Conservation (phyloP, 2,113 vertebrate genomes). For the Sinocyclocheilus grahami region DNA sequence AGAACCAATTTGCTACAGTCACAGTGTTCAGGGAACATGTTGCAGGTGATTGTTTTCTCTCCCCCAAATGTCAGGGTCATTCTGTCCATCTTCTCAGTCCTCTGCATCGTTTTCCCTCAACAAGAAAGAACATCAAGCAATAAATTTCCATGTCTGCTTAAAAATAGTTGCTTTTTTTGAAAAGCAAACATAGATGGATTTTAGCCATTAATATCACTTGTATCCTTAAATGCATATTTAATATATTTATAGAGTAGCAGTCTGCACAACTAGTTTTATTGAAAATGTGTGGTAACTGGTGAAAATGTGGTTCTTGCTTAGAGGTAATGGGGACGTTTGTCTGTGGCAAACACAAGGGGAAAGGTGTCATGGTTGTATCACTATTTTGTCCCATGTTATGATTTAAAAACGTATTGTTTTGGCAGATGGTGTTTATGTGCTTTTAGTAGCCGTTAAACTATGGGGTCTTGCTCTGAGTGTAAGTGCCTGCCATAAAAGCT, state of each 20-base stretch:
- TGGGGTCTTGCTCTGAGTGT: conserved; percentile 51
- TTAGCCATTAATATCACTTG: conserved; percentile 58
- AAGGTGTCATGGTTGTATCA: conserved; percentile 36
- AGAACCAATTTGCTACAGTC: conserved; percentile 80
- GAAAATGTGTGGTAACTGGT: conserved; percentile 49
- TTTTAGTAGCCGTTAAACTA: conserved; percentile 51
- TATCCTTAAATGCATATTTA: conserved; percentile 66
- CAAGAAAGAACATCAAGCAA: conserved; percentile 52
- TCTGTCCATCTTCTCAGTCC: conserved; percentile 36
- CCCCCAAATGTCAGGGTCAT: conserved; percentile 36
- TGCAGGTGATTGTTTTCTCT: conserved; percentile 8
- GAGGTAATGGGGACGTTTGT: conserved; percentile 48
- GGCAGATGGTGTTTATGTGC: conserved; percentile 59
- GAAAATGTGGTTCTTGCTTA: conserved; percentile 51
- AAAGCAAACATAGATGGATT: conserved; percentile 51
- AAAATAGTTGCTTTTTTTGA: conserved; percentile 43
- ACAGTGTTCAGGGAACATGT: conserved; percentile 59
- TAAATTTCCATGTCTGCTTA: conserved; percentile 45
- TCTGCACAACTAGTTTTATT: conserved; percentile 62
- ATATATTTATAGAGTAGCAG: conserved; percentile 67
- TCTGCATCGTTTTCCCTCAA: conserved; percentile 9
- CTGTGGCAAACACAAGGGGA: conserved; percentile 36
- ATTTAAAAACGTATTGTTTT: conserved; percentile 47
- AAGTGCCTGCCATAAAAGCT: conserved; percentile 52
- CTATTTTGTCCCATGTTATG: conserved; percentile 54